These are phyloP conservation scores for Aphelenchoides fujianensis DNA, from an alignment of 1,140 invertebrate genomes.

Conservation along the genomic window DNA sequence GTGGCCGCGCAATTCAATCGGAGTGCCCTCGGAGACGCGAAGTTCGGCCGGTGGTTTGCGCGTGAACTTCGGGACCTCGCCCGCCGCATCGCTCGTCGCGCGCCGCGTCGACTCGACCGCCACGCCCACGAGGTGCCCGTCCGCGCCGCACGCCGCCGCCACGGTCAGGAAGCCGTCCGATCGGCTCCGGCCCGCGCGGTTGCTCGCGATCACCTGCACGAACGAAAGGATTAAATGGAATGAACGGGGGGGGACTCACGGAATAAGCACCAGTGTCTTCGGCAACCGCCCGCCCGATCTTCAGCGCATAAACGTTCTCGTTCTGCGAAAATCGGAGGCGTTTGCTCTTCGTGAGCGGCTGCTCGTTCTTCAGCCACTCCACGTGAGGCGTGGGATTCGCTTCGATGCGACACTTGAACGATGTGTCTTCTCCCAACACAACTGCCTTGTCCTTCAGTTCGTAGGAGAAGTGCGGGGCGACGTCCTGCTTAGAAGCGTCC, in stretches of 20 bases:
- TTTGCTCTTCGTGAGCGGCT: conserved; percentile 24
- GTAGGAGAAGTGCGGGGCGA: neutral
- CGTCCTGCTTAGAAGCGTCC: neutral
- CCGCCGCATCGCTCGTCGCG: neutral
- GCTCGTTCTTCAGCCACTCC: conserved; percentile 14
- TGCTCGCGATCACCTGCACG: neutral
- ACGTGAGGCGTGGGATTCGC: neutral
- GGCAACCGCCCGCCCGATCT: neutral
- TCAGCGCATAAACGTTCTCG: conserved; percentile 39
- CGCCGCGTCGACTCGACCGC: neutral
- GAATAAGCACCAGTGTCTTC: conserved; percentile 9
- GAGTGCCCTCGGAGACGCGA: neutral
- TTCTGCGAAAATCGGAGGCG: conserved; percentile 26
- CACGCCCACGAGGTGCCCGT: conserved; percentile 2
- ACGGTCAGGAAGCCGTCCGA: conserved; percentile 2
- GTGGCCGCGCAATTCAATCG: neutral
- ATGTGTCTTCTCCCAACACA: conserved; percentile 7
- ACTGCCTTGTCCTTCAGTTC: neutral
- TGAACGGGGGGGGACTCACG: neutral
- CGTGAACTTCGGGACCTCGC: conserved; percentile 11
- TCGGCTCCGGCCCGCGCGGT: neutral
- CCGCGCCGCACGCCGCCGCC: neutral
- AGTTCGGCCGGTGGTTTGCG: conserved; percentile 13
- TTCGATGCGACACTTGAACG: conserved; percentile 20
- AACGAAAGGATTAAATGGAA: neutral